phyloP scores from a whole-genome alignment of 1,140 invertebrate genomes.

The Leguminivora glycinivorella region DNA sequence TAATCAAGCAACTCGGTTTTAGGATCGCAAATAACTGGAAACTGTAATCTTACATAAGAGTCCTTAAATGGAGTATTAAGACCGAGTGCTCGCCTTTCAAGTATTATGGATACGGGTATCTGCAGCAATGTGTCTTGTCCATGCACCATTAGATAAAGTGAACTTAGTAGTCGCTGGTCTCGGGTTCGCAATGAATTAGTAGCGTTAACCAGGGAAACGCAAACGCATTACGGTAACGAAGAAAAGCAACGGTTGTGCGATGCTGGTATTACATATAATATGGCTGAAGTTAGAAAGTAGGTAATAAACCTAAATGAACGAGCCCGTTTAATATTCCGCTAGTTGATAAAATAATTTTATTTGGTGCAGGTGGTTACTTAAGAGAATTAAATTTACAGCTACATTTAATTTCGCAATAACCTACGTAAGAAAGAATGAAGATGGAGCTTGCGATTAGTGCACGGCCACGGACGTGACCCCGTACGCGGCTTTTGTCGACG shows the following conservation, averaged over 20 bases:
- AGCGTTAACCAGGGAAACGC: conserved; percentile 10
- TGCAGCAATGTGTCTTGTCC: conserved; percentile 15
- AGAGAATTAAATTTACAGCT: background rate
- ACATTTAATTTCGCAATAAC: background rate
- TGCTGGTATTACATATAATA: background rate
- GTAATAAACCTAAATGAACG: background rate
- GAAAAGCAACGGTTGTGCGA: background rate
- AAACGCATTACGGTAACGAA: background rate
- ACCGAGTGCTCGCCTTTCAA: conserved; percentile 17
- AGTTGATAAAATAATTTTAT: background rate
- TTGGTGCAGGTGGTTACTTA: background rate
- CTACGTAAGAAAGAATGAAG: background rate
- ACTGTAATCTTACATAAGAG: conserved; percentile 24
- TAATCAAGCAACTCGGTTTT: conserved; percentile 23
- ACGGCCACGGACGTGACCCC: conserved; percentile 46
- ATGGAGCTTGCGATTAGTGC: conserved; percentile 13
- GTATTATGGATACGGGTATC: conserved; percentile 21
- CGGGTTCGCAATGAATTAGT: conserved; percentile 22
- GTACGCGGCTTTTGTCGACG: conserved; percentile 59
- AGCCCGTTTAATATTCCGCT: too few species aligned
- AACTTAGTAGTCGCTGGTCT: conserved; percentile 16
- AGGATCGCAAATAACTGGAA: conserved; percentile 22
- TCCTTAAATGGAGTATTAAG: conserved; percentile 25
- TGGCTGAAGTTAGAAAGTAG: background rate
- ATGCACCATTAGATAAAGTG: conserved; percentile 25